A percentile compares a stretch with the other conserved stretches of the same genome.
Evolutionary conservation across 2,888 invertebrate species (phyloP).

Genomic region (Sinopyrophorus schimmeli): DNA sequence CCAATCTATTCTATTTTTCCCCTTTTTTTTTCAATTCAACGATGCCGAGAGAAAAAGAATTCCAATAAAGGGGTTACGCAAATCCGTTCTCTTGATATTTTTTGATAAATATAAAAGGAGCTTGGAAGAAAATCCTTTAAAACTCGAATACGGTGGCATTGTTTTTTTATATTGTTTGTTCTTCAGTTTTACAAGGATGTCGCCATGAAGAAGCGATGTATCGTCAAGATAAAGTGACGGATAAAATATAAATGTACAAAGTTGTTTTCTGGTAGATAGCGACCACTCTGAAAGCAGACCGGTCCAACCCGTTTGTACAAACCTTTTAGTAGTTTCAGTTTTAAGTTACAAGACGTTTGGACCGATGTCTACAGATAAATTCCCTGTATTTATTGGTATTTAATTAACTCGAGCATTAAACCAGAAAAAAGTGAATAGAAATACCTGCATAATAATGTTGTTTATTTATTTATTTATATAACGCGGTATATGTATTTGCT

Average conservation of each 20-base stretch:
- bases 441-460: slow-evolving; percentile 1
- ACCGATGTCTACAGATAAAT: slow-evolving; percentile 19
- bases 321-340: slow-evolving; percentile 22
- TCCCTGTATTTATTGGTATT: slow-evolving; percentile 20
- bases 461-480: background rate
- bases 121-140: background rate
- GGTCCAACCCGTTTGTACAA: slow-evolving; percentile 25
- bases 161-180: slow-evolving; percentile 26
- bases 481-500: too few species aligned
- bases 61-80: too few species aligned
- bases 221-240: slow-evolving; percentile 28
- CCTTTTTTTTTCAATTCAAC: too few species aligned
- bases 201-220: slow-evolving; percentile 31
- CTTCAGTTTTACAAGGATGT: slow-evolving; percentile 32
- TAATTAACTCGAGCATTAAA: slow-evolving; percentile 21
- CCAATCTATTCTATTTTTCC: too few species aligned
- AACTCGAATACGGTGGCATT: slow-evolving; percentile 26
- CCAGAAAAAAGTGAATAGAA: background rate
- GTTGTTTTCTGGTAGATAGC: slow-evolving; percentile 25
- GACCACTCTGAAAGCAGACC: slow-evolving; percentile 19
- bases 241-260: slow-evolving; percentile 29
- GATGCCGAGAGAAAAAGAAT: too few species aligned
- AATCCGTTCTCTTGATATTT: too few species aligned
- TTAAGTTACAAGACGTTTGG: slow-evolving; percentile 18
- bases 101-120: background rate